Percentiles rank a stretch among this genome's conserved stretches.
Conservation (phyloP, 2,797 vertebrate species). For the Hyperoplus lanceolatus region DNA sequence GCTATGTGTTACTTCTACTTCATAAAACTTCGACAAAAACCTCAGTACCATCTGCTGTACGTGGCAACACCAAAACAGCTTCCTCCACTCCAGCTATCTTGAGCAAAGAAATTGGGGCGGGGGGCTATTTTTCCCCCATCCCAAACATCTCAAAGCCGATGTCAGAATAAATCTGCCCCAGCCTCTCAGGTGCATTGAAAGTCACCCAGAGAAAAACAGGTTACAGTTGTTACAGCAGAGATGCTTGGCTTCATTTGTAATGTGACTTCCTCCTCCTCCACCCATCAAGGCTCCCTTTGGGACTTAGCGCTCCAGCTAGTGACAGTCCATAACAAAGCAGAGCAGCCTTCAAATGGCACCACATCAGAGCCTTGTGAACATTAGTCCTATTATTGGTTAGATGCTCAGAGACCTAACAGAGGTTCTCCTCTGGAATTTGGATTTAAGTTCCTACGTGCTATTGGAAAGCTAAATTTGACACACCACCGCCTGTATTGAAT, state of each 20-base stretch:
- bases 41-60: slow-evolving; percentile 54
- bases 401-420: slow-evolving; percentile 14
- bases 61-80: slow-evolving; percentile 37
- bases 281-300: slow-evolving; percentile 48
- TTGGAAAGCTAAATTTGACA: slow-evolving; percentile 19
- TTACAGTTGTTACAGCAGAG: slow-evolving; percentile 29
- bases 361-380: slow-evolving; percentile 39
- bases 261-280: slow-evolving; percentile 39
- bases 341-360: slow-evolving; percentile 39
- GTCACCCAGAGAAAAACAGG: slow-evolving; percentile 42
- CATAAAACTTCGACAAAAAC: slow-evolving; percentile 38
- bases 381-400: slow-evolving; percentile 23
- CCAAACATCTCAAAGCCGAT: slow-evolving; percentile 31
- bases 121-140: slow-evolving; percentile 25
- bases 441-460: not conserved
- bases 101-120: slow-evolving; percentile 7
- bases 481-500: slow-evolving; percentile 5
- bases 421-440: not conserved
- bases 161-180: slow-evolving; percentile 18
- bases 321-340: slow-evolving; percentile 33
- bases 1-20: slow-evolving; percentile 24
- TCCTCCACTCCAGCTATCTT: slow-evolving; percentile 11
- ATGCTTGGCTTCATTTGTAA: slow-evolving; percentile 64
- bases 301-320: slow-evolving; percentile 35
- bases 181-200: slow-evolving; percentile 33